Percentiles rank a stretch among this genome's conserved stretches.
Conservation (phyloP, 2,888 invertebrate species). For the Mimas tiliae region DNA sequence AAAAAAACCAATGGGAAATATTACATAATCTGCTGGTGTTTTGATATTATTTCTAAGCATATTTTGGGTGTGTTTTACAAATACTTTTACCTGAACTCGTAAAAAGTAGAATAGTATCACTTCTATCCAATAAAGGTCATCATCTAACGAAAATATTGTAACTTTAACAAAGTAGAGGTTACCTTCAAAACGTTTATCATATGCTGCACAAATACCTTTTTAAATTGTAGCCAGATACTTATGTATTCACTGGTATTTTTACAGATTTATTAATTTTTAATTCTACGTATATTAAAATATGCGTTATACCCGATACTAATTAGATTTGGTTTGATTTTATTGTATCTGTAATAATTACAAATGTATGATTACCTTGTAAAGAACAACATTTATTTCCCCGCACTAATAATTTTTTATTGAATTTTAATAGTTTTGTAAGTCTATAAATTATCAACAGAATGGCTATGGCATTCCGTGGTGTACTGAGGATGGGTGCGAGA, state of each 20-base stretch:
- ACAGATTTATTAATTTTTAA: too few species aligned
- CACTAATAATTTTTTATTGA: too few species aligned
- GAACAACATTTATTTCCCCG: too few species aligned
- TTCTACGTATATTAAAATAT: too few species aligned
- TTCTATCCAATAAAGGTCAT: background rate
- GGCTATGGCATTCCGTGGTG: conserved; percentile 82
- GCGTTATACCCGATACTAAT: too few species aligned
- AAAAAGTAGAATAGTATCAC: background rate
- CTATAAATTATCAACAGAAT: conserved; percentile 63
- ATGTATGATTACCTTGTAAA: too few species aligned
- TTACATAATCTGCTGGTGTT: conserved; percentile 62
- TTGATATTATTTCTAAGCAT: conserved; percentile 32
- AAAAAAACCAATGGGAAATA: conserved; percentile 34
- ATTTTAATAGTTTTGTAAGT: background rate
- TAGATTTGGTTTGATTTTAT: too few species aligned
- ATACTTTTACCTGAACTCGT: background rate
- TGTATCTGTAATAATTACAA: too few species aligned
- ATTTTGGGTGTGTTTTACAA: background rate
- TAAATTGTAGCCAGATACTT: background rate
- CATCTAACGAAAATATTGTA: background rate
- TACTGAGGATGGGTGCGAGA: conserved; percentile 70
- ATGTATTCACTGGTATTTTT: too few species aligned
- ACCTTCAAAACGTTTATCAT: background rate
- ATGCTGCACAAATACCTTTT: background rate
- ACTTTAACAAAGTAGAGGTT: background rate